Evolutionary conservation across 2,888 invertebrate species (phyloP), one percentile per base, ranked within the genome.

Genomic region (Sceliomorpha sp.): DNA sequence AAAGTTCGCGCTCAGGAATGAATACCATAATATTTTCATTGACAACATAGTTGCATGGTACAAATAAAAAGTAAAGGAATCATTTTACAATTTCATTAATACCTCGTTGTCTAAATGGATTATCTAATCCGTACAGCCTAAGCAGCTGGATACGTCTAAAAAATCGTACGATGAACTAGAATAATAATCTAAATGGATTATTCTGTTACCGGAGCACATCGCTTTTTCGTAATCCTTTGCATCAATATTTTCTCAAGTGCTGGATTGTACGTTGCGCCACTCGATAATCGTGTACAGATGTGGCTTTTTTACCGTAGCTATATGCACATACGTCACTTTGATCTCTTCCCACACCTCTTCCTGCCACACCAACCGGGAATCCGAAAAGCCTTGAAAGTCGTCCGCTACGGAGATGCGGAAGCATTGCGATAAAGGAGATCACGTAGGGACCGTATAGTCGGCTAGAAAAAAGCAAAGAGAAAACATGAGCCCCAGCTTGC

Each of bases 381-480:
- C 73, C 71, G 56, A 63, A 69, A n/a, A 64, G 58, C 70, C 70
- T 73, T 37, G 67, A 60, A 73, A 74, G 55, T 55, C 71, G 50
- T 60, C 51, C 59, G 56, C 26, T 69, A 64, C 71, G 73, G 64
- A 78, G 78, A 81, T 71, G 75, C 82, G 82, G 82, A 82, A 82
- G 82, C 73, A 62, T 73, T 51, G 72, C 58, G 75, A 70, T 68
- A 66, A 64, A 71, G 59, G 51, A 62, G 60, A 70, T 63, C 62
- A 39, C 27, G 69, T 44, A 69, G 47, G 59, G 60, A 75, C 71
- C 73, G 64, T 76, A 77, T 76, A 82, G 78, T 82, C n/a, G n/a
- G n/a, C n/a, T 81, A 80, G 72, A 79, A 60, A 39, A 60, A 56
- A 68, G 58, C 20, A 56, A 69, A 66, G 51, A 40, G 37, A 62